Evolutionary conservation across 2,888 invertebrate genomes (phyloP), one percentile per base, ranked within the genome.

Genomic region (Hylaea fasciaria): DNA sequence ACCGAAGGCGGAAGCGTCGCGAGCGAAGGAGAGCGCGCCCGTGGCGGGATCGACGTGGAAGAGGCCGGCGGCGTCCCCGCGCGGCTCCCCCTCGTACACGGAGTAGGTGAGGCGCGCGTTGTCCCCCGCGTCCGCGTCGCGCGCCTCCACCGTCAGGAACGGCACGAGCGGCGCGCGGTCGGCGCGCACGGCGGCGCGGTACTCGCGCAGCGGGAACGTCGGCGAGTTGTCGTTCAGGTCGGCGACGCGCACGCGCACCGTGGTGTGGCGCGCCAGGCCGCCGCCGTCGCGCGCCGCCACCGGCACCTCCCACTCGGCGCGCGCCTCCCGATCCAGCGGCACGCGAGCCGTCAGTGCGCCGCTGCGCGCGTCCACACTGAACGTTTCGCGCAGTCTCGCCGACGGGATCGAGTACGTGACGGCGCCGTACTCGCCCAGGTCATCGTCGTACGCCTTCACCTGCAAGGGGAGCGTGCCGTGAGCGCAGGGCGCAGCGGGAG

Each of bases 171-270:
- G 83, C 56, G 86, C 75, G 63, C 82, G 81, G 75, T 83, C 85
- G 41, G 93, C 91, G 69, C 94, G 94, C 66, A 96, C 95, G 58
- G 95, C 94, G 35, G 95, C 94, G 84, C 96, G 95, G 85, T 97
- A 97, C 84, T 97, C 95, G 68, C 94, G 94, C 60, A 96, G 90
- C 65, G 95, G 91, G 84, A 97, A 97, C 57, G 87, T 88, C 0
- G 98, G 98, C 51, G 95, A 91, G 85, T 97, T 96, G 83, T 98
- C 98, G 87, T 98, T 97, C 66, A 94, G 94, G 87, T 98, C 98
- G 17, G 93, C 91, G 48, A 98, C 95, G 82, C 95, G 95, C 41
- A 98, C 96, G 83, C 96, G 93, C 66, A 97, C 94, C 35, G 94
- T 93, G 44, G 96, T 93, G 84, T 96, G 96, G 16, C 95, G 95